Evolutionary conservation across 2,888 invertebrate species (phyloP).

Genomic region (Hoplodrina ambigua): DNA sequence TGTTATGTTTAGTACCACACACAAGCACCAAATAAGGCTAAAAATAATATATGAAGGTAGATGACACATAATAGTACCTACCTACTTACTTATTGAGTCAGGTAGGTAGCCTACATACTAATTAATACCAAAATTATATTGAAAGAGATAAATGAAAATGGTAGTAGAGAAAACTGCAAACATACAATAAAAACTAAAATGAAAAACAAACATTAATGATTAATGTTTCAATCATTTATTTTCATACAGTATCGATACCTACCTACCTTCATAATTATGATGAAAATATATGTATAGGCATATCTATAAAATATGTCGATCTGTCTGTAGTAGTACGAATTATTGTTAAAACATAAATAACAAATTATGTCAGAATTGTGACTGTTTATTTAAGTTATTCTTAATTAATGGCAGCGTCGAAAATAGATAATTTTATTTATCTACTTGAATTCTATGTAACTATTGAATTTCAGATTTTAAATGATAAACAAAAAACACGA

Average conservation of each 20-base stretch:
- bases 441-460: no score
- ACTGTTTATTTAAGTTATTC: background rate
- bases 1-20: no score
- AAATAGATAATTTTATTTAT: background rate
- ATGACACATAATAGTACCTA: no score
- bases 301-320: slow-evolving; percentile 13
- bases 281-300: background rate
- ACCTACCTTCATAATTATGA: background rate
- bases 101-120: no score
- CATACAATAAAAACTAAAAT: slow-evolving; percentile 29
- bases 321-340: background rate
- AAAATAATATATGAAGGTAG: no score
- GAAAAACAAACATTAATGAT: slow-evolving; percentile 19
- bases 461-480: background rate
- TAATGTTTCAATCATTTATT: slow-evolving; percentile 21
- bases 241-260: background rate
- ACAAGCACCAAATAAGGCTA: no score
- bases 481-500: background rate
- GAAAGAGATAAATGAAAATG: background rate
- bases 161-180: background rate
- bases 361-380: background rate
- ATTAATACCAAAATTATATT: background rate
- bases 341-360: background rate
- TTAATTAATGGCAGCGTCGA: background rate
- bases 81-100: no score